These are phyloP conservation scores for Chelon labrosus DNA, from an alignment of 2,797 vertebrate genomes.

Conservation along the genomic window DNA sequence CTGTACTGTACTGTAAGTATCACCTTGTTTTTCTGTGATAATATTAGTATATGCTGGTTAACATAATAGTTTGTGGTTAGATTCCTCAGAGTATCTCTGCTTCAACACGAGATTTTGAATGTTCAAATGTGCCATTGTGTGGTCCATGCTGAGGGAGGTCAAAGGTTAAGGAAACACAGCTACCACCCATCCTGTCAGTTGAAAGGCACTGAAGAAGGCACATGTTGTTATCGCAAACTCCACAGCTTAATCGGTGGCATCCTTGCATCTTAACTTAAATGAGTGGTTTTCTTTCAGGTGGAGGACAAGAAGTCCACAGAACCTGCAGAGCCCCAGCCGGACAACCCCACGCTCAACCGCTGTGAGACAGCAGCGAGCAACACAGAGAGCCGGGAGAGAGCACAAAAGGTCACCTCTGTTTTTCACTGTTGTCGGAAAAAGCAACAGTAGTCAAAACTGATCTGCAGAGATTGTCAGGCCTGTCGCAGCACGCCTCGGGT, in stretches of 20 bases:
- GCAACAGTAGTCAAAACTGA: not conserved
- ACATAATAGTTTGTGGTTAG: not conserved
- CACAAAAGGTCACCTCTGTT: conserved; percentile 66
- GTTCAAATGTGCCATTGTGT: not conserved
- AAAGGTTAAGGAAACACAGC: conserved; percentile 17
- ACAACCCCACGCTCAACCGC: conserved; percentile 26
- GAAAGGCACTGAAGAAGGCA: not conserved
- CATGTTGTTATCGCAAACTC: not conserved
- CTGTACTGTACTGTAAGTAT: not conserved
- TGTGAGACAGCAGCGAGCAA: conserved; percentile 43
- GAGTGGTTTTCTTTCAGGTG: conserved; percentile 68
- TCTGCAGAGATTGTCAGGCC: not conserved
- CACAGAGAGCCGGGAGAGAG: conserved; percentile 65
- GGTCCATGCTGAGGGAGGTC: conserved; percentile 13
- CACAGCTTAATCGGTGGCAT: not conserved
- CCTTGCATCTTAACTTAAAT: conserved; percentile 2
- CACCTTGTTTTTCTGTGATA: not conserved
- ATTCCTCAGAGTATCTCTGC: not conserved
- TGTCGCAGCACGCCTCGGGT: not conserved
- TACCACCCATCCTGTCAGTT: conserved; percentile 29
- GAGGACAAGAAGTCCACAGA: conserved; percentile 49
- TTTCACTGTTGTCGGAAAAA: conserved; percentile 3
- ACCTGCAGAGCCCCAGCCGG: conserved; percentile 30
- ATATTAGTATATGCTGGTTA: not conserved
- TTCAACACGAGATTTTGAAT: not conserved